Evolutionary conservation across 2,888 invertebrate genomes (phyloP).

Genomic region (Timandra comae): DNA sequence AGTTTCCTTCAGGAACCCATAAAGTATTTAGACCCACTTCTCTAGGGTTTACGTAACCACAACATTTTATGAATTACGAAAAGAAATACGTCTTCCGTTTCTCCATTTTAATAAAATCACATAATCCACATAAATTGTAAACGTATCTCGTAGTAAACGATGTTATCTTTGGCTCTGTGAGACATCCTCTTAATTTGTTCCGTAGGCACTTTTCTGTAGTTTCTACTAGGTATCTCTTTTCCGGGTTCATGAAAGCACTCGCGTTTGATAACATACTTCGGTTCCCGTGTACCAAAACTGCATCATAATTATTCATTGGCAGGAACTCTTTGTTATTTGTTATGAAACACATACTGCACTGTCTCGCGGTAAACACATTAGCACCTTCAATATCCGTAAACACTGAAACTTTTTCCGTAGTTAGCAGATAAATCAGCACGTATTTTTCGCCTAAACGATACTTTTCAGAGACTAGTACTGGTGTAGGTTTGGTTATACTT

Average conservation of each 20-base stretch:
- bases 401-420: slow-evolving; percentile 17
- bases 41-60: no score
- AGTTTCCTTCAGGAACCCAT: no score
- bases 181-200: slow-evolving; percentile 34
- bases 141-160: slow-evolving; percentile 31
- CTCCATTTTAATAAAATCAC: no score
- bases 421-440: slow-evolving; percentile 36
- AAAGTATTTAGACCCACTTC: no score
- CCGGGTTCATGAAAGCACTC: slow-evolving; percentile 35
- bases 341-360: slow-evolving; percentile 44
- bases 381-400: slow-evolving; percentile 42
- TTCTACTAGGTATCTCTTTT: slow-evolving; percentile 37
- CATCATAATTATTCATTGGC: slow-evolving; percentile 47
- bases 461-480: slow-evolving; percentile 39
- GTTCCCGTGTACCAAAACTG: slow-evolving; percentile 34
- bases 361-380: slow-evolving; percentile 31
- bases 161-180: slow-evolving; percentile 33
- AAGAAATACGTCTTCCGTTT: slow-evolving; percentile 18
- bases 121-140: no score
- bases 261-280: slow-evolving; percentile 20
- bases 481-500: slow-evolving; percentile 28
- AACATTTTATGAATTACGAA: no score
- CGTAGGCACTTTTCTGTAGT: slow-evolving; percentile 30
- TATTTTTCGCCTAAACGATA: slow-evolving; percentile 41
- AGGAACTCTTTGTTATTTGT: slow-evolving; percentile 51